A percentile compares a stretch with the other conserved stretches of the same genome.
Evolutionary conservation across 2,113 vertebrate genomes (phyloP).

Genomic region (Leucopsar rothschildi): DNA sequence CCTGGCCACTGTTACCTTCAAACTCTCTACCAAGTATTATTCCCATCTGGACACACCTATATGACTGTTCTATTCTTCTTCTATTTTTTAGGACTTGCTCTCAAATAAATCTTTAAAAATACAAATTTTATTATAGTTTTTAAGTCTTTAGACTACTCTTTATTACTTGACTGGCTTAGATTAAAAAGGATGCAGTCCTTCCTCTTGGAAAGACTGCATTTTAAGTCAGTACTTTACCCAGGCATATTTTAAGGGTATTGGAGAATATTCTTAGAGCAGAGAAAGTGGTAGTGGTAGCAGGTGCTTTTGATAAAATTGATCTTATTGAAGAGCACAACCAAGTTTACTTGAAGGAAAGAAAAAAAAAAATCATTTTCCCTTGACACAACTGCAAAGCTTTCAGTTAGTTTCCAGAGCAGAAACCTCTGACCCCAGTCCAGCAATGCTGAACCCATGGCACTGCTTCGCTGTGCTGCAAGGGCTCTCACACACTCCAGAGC

Average conservation of each 20-base stretch:
- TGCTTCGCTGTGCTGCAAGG: accelerated
- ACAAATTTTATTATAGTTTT: neutral
- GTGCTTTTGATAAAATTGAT: neutral
- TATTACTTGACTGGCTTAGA: neutral
- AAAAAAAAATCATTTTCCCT: neutral
- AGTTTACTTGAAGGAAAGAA: neutral
- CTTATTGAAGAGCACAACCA: neutral
- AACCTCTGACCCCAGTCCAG: neutral
- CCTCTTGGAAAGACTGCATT: neutral
- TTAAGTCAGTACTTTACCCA: neutral
- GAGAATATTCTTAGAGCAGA: neutral
- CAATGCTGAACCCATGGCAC: neutral
- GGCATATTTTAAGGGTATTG: neutral
- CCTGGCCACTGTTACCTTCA: neutral
- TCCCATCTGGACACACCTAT: neutral
- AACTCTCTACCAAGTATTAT: neutral
- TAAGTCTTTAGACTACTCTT: neutral
- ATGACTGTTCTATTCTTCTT: neutral
- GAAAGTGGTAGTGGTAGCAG: neutral
- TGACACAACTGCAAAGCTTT: neutral
- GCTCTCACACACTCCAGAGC: neutral
- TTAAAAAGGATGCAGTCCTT: neutral
- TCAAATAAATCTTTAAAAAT: neutral
- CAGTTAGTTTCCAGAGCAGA: neutral
- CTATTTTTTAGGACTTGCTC: neutral